A percentile compares a stretch with the other conserved stretches of the same genome.
Evolutionary conservation across 2,113 vertebrate species (phyloP).

Genomic region (Myrmecobius fasciatus): DNA sequence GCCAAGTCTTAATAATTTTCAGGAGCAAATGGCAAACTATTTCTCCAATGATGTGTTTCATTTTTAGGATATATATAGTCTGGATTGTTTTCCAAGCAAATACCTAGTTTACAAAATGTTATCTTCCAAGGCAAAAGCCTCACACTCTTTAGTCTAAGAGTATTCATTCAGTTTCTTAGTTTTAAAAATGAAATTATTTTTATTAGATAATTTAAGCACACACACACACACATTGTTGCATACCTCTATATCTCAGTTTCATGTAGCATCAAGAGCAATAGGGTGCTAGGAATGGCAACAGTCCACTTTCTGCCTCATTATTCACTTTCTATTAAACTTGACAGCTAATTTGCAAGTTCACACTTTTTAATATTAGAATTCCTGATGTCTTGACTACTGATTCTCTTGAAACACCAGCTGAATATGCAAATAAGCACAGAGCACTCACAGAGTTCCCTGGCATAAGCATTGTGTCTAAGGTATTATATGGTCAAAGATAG

Average conservation of each 20-base stretch:
- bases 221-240: neutral
- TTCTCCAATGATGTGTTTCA: slow-evolving; percentile 23
- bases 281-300: slow-evolving; percentile 40
- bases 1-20: neutral
- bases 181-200: slow-evolving; percentile 5
- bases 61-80: neutral
- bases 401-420: slow-evolving; percentile 59
- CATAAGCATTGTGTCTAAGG: neutral
- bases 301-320: slow-evolving; percentile 40
- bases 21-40: neutral
- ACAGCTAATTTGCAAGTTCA: slow-evolving; percentile 77
- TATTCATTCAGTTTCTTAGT: slow-evolving; percentile 21
- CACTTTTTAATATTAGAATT: slow-evolving; percentile 48
- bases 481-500: slow-evolving; percentile 59
- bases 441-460: slow-evolving; percentile 35
- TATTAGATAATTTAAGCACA: neutral
- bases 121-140: neutral
- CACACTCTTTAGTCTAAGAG: neutral
- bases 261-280: slow-evolving; percentile 38
- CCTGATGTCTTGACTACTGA: slow-evolving; percentile 54
- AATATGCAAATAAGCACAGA: slow-evolving; percentile 38
- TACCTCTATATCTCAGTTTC: slow-evolving; percentile 49
- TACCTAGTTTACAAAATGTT: neutral
- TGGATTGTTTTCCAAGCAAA: neutral
- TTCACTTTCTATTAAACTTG: slow-evolving; percentile 70